These are phyloP conservation scores for Bimastos eiseni DNA, from an alignment of 2,888 invertebrate species.

Conservation along the genomic window DNA sequence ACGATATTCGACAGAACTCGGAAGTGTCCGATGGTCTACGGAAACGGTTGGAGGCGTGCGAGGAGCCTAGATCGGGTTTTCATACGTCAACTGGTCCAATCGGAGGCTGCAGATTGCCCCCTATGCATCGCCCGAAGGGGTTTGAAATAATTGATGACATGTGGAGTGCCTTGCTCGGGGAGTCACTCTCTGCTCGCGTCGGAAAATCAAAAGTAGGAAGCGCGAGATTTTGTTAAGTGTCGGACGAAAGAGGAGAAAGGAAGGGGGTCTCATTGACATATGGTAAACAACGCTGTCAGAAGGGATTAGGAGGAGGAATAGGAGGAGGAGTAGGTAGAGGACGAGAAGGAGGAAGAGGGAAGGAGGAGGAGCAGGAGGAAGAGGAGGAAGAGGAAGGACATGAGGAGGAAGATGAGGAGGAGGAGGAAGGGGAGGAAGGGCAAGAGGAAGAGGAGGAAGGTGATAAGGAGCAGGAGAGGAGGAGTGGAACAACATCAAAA, in stretches of 20 bases:
- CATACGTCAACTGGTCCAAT: not conserved
- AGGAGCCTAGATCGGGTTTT: not conserved
- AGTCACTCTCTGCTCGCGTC: not conserved
- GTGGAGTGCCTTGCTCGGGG: not conserved
- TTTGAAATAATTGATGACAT: not conserved
- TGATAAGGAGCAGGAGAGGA: no score
- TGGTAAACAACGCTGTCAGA: no score
- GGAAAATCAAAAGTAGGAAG: not conserved
- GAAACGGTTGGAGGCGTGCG: not conserved
- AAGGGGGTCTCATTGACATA: not conserved
- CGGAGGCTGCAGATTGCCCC: not conserved
- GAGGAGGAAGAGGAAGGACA: no score
- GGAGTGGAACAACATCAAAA: no score
- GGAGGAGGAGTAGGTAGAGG: no score
- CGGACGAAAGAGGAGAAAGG: not conserved
- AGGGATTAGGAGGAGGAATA: no score
- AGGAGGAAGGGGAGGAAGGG: no score
- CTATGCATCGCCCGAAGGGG: not conserved
- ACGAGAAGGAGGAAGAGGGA: no score
- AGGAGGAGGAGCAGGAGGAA: no score
- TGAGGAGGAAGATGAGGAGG: no score
- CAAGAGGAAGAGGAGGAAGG: no score
- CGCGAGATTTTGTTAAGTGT: not conserved
- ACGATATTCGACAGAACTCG: not conserved
- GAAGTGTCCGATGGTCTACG: not conserved